phyloP scores from a whole-genome alignment of 2,888 invertebrate genomes.

The Sarcophaga subvicina region DNA sequence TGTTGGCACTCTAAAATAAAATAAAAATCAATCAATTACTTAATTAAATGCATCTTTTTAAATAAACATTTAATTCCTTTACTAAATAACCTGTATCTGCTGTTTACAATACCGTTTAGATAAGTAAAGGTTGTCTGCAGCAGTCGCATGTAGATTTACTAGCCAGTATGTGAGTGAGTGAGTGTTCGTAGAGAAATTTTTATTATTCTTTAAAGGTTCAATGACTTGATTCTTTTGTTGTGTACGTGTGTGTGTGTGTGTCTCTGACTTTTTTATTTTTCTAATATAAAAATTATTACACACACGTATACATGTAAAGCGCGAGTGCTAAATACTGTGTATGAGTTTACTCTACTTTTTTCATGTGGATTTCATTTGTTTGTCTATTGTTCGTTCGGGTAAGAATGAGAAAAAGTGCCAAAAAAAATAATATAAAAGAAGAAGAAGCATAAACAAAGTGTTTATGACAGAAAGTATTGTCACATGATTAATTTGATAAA shows the following conservation, averaged over 20 bases:
- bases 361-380: not conserved
- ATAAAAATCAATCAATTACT: too few relatives aligned
- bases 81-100: too few relatives aligned
- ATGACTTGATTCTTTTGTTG: slow-evolving; percentile 17
- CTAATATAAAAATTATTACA: not conserved
- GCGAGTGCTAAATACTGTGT: slow-evolving; percentile 12
- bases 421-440: not conserved
- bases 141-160: too few relatives aligned
- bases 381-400: not conserved
- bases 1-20: too few relatives aligned
- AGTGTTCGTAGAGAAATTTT: not conserved
- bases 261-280: not conserved
- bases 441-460: slow-evolving; percentile 42
- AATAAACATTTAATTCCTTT: too few relatives aligned
- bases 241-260: not conserved
- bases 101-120: too few relatives aligned
- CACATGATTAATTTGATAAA: slow-evolving; percentile 64
- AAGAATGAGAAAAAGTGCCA: not conserved
- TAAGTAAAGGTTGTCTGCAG: too few relatives aligned
- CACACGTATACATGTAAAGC: slow-evolving; percentile 13
- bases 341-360: not conserved
- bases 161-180: not conserved
- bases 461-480: slow-evolving; percentile 65
- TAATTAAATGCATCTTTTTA: too few relatives aligned
- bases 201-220: slow-evolving; percentile 37